Conservation (phyloP, 2,797 vertebrate species). For the Apogon hyalosoma region DNA sequence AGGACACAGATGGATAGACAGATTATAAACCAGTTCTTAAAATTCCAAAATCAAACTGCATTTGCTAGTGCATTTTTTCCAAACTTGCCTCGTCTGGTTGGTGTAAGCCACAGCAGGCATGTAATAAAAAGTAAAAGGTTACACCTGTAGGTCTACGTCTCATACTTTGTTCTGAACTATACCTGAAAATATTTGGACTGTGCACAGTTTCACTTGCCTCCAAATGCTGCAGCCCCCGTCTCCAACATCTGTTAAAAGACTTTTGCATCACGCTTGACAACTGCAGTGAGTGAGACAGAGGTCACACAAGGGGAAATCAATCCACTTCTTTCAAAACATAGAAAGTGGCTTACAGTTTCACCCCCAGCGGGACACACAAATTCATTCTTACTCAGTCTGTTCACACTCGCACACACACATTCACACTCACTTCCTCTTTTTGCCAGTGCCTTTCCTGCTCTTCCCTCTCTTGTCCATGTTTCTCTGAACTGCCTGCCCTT, state of each 20-base stretch:
- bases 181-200: conserved; percentile 51
- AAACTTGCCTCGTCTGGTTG: neutral
- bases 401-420: conserved; percentile 21
- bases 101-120: neutral
- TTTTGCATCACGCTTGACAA: conserved; percentile 70
- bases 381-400: conserved; percentile 50
- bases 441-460: neutral
- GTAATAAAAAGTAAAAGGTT: conserved; percentile 39
- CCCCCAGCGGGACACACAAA: conserved; percentile 68
- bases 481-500: conserved; percentile 59
- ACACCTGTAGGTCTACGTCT: conserved; percentile 32
- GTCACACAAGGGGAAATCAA: conserved; percentile 78
- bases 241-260: conserved; percentile 70
- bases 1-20: too few relatives aligned
- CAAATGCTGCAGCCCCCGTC: conserved; percentile 53
- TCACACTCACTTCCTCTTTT: conserved; percentile 38
- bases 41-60: neutral
- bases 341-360: conserved; percentile 75
- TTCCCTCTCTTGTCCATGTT: conserved; percentile 29
- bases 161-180: conserved; percentile 33
- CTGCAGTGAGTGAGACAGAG: conserved; percentile 67
- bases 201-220: conserved; percentile 35
- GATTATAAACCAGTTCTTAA: too few relatives aligned
- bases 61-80: neutral
- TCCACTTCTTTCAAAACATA: conserved; percentile 76